Evolutionary conservation across 2,888 invertebrate species (phyloP).

Genomic region (Hermodice carunculata): DNA sequence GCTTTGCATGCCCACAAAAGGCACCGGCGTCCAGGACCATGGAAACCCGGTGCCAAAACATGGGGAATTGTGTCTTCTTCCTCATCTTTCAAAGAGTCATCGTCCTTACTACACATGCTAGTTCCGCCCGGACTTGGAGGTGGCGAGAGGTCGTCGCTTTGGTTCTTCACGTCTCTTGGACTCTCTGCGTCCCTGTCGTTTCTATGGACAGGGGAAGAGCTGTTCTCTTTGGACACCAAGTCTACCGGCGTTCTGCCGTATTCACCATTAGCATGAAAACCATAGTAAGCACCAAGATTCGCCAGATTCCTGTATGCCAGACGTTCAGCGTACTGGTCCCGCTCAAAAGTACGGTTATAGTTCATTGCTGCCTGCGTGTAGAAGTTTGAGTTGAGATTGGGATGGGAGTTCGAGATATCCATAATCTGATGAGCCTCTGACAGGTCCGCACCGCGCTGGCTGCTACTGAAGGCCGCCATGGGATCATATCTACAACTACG

Average conservation of each 20-base stretch:
- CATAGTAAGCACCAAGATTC: background rate
- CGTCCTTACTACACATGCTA: conserved; percentile 41
- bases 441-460: background rate
- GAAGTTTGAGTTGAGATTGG: background rate
- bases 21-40: conserved; percentile 77
- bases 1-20: conserved; percentile 98
- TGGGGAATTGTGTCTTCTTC: conserved; percentile 62
- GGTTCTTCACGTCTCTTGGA: background rate
- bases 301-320: background rate
- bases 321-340: background rate
- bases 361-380: background rate
- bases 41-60: conserved; percentile 70
- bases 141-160: background rate
- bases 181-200: background rate
- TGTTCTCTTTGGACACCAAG: no score
- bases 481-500: background rate
- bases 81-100: conserved; percentile 37
- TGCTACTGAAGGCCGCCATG: background rate
- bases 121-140: background rate
- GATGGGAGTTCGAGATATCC: background rate
- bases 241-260: no score
- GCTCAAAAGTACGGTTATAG: background rate
- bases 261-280: no score
- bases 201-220: background rate
- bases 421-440: background rate